Base-by-base conservation (phyloP, 2,113 vertebrate genomes). In the Charadrius vociferus region DNA sequence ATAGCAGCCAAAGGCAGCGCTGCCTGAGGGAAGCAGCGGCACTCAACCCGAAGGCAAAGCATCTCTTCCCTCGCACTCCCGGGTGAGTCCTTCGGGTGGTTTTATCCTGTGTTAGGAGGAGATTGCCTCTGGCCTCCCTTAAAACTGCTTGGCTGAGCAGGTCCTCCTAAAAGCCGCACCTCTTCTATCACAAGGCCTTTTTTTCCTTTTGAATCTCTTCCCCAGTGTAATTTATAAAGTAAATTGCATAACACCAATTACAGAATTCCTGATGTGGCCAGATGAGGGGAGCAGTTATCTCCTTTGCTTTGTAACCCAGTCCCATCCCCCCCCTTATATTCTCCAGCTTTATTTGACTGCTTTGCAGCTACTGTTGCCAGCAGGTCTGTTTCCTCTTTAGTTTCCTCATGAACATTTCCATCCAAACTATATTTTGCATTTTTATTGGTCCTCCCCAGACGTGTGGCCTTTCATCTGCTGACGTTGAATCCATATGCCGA, bases 391-490 rank as follows among this genome's bases (percentile, higher is more conserved):
- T 91, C 80, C 67, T 78, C 50, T 93, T 62, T 78, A 80, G 58
- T 88, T 93, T 93, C 66, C 84, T 82, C 73, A 7, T 17, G 80
- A 93, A 93, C 50, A 32, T 93, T 94, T 92, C 80, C 82, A 97
- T 77, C 66, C 87, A 94, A 93, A 95, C 39, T 45, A 59, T 20
- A 92, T 59, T 97, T 97, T 95, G 72, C 62, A 61, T 89, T 93
- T 97, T 96, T 95, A 96, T 89, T 82, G 94, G 73, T 85, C 12
- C 16, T 97, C 91, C 95, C 66, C 80, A 92, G 91, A 78, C 7
- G 0, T 67, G 94, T 96, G 95, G 94, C 94, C 92, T 95, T 93
- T 96, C 89, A 71, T 95, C 86, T 86, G 12, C 4, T 83, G 95
- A 50, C 86, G 70, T 19, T 26, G 82, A 50, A 77, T 90, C 94